A percentile compares a stretch with the other conserved stretches of the same genome.
Evolutionary conservation across 2,797 vertebrate genomes (phyloP).

Genomic region (Champsocephalus gunnari): DNA sequence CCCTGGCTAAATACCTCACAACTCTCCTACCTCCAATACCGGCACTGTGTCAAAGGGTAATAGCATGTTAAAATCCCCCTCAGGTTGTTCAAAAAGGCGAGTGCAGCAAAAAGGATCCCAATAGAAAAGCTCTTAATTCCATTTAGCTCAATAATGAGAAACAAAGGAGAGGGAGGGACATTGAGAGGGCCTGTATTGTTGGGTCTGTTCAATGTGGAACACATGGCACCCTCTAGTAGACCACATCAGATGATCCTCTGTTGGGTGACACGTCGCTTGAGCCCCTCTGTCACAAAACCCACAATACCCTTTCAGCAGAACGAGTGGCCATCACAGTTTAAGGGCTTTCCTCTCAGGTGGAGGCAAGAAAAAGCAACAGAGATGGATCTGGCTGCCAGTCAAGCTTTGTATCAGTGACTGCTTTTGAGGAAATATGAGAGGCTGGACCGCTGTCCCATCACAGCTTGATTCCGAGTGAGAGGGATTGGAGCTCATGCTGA

Average conservation of each 20-base stretch:
- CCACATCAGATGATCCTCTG: constrained; percentile 75
- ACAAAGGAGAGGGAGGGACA: constrained; percentile 59
- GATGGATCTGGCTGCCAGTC: constrained; percentile 80
- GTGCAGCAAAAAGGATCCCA: constrained; percentile 57
- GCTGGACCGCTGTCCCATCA: constrained; percentile 76
- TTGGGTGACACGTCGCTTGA: constrained; percentile 71
- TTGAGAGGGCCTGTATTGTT: constrained; percentile 59
- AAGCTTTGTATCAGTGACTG: constrained; percentile 79
- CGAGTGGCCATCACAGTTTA: constrained; percentile 79
- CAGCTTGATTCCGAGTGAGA: constrained; percentile 80
- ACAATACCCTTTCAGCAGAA: constrained; percentile 75
- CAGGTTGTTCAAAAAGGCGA: constrained; percentile 80
- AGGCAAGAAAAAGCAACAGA: constrained; percentile 77
- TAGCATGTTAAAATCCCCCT: constrained; percentile 84
- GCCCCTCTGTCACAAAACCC: constrained; percentile 77
- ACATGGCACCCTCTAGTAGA: constrained; percentile 48
- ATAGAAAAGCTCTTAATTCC: constrained; percentile 80
- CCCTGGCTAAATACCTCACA: constrained; percentile 77
- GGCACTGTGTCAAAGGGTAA: constrained; percentile 82
- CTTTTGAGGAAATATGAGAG: constrained; percentile 80
- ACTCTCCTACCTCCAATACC: constrained; percentile 73
- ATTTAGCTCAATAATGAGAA: constrained; percentile 77
- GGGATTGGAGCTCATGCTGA: constrained; percentile 72
- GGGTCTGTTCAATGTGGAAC: constrained; percentile 54
- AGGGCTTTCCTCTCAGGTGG: constrained; percentile 83